Evolutionary conservation across 2,797 vertebrate genomes (phyloP), one percentile per base, ranked within the genome.

Genomic region (Picus viridis): DNA sequence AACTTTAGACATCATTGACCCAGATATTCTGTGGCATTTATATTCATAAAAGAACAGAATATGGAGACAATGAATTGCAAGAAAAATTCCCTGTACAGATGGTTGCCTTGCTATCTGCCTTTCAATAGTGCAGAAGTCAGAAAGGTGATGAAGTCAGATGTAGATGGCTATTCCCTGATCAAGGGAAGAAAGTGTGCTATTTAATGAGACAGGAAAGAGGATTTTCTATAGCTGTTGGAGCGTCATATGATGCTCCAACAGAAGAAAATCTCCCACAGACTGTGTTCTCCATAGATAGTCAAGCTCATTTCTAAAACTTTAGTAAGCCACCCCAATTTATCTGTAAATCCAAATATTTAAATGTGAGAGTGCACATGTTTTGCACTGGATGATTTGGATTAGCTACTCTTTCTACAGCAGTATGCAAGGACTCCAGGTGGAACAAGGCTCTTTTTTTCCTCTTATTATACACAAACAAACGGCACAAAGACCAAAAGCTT

Each of bases 1-100:
- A 95, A 94, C 95, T 97, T 96, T 92, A 91, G 86, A 95, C 77
- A 93, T 95, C 91, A 95, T 89, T 96, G 97, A 97, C 96, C 95
- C 79, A 96, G 93, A 96, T 96, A 96, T 84, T 95, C 79, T 58
- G 57, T 76, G 54, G 89, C 81, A 93, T 96, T 97, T 95, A 93
- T 94, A 97, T 95, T 97, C 93, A 96, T 86, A 92, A 67, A 93
- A 90, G 94, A 92, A 78, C 76, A 94, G 87, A 95, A 91, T 84
- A 82, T 59, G 51, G 94, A 78, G 90, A 95, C 86, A 78, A 86
- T 79, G 91, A 94, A 92, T 79, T 89, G 73, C 74, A 69, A 81
- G 87, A 91, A 90, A 95, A 96, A 96, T 95, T 97, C 96, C 96
- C 96, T 90, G 47, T 95, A 89, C 96, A 94, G 93, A 88, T 88